Conservation (phyloP, 2,888 invertebrate species). For the Machimus atricapillus region DNA sequence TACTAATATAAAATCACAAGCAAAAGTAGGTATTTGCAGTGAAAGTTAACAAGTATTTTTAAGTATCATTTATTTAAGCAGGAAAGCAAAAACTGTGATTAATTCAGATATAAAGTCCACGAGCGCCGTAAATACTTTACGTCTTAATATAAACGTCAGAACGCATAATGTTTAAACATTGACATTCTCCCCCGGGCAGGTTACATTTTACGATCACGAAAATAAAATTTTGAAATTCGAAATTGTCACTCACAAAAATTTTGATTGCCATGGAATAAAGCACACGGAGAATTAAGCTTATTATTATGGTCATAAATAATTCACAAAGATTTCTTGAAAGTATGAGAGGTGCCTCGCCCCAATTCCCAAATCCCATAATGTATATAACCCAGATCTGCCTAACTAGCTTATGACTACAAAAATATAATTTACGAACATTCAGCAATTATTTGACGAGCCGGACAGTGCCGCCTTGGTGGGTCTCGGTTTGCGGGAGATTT, state of each 20-base stretch:
- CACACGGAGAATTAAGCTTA: background rate
- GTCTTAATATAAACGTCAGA: background rate
- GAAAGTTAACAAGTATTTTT: too few relatives aligned
- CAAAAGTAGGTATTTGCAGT: too few relatives aligned
- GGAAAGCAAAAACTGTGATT: too few relatives aligned
- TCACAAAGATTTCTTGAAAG: background rate
- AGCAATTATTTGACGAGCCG: background rate
- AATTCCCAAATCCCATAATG: background rate
- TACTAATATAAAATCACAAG: too few relatives aligned
- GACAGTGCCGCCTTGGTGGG: background rate
- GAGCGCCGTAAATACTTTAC: background rate
- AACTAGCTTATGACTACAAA: background rate
- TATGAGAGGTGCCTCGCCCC: background rate
- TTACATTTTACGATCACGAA: background rate
- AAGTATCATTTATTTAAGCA: too few relatives aligned
- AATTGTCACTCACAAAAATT: background rate
- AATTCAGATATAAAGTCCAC: background rate
- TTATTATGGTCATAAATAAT: background rate
- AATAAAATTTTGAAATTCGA: background rate
- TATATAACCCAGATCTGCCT: background rate
- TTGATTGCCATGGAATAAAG: background rate
- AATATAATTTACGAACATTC: background rate
- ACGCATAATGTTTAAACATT: background rate
- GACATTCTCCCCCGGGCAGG: background rate
- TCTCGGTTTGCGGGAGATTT: background rate